Evolutionary conservation across 2,888 invertebrate genomes (phyloP), one percentile per base, ranked within the genome.

Genomic region (Stenodera caucasica): DNA sequence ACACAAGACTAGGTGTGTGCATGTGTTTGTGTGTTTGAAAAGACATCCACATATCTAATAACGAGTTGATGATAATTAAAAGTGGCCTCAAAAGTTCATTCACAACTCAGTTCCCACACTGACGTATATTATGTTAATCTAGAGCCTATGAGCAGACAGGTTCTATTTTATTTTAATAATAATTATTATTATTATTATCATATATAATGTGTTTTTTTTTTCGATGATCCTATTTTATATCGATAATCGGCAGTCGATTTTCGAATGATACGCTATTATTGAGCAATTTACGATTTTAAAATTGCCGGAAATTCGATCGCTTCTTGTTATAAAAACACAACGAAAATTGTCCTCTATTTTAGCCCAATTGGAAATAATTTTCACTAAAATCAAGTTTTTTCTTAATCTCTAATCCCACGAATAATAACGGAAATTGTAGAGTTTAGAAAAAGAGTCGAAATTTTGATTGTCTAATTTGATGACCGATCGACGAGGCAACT

Each of bases 41-140:
- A 60, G 58, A 60, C 58, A 61, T 69, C 67, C 64, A 63, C 64
- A 72, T 66, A 68, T 66, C 67, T 74, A 76, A 75, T 74, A 72
- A 71, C 71, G 69, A 70, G 73, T 73, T 73, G 71, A 73, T 73
- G 71, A 75, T 78, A 77, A 77, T 77, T 77, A 78, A 74, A 73
- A 72, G 72, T 73, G 74, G 75, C 75, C 75, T 76, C 73, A 73
- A 74, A 77, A 71, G 77, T 78, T 78, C 76, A 77, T 78, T 77
- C 77, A 77, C 76, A 75, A 75, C 69, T 71, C 67, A 68, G 71
- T 78, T 78, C 77, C 77, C 78, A 78, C 78, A 78, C 72, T 74
- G 72, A 61, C 65, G 68, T 72, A 74, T 74, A 26, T 74, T 74
- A 73, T 74, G 73, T 72, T 76, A 74, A 74, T 74, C 69, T 67